Percentiles rank a stretch among this genome's conserved stretches.
Evolutionary conservation across 1,140 invertebrate genomes (phyloP).

Genomic region (Medauroidea extradentata): DNA sequence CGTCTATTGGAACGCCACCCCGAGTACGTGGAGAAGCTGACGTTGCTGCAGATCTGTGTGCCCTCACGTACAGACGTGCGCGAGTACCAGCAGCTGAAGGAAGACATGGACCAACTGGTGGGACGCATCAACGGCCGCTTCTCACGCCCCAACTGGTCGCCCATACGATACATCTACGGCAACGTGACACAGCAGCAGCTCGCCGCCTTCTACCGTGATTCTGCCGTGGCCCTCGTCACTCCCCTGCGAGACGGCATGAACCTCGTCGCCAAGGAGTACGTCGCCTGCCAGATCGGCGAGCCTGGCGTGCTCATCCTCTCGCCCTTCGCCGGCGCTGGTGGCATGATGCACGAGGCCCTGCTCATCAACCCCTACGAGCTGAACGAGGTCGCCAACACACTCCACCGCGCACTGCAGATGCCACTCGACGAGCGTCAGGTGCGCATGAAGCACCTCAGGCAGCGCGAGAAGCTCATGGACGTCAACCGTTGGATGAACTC

Average conservation of each 20-base stretch:
- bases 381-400: constrained; percentile 39
- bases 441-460: constrained; percentile 41
- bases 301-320: constrained; percentile 45
- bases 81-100: constrained; percentile 44
- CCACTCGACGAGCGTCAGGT: constrained; percentile 29
- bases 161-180: constrained; percentile 46
- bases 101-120: constrained; percentile 43
- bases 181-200: constrained; percentile 40
- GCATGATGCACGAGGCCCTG: constrained; percentile 40
- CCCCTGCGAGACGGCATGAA: constrained; percentile 49
- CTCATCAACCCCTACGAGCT: constrained; percentile 46
- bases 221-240: constrained; percentile 42
- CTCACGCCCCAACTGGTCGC: constrained; percentile 44
- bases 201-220: constrained; percentile 43
- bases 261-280: constrained; percentile 48
- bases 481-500: constrained; percentile 41
- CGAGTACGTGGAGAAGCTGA: constrained; percentile 39
- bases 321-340: constrained; percentile 43
- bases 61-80: constrained; percentile 46
- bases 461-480: constrained; percentile 38
- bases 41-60: constrained; percentile 36
- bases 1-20: constrained; percentile 41
- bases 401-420: constrained; percentile 43
- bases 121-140: constrained; percentile 43
- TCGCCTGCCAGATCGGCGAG: constrained; percentile 43